These are phyloP conservation scores for Furcifer pardalis DNA, from an alignment of 2,797 vertebrate species.

Conservation along the genomic window DNA sequence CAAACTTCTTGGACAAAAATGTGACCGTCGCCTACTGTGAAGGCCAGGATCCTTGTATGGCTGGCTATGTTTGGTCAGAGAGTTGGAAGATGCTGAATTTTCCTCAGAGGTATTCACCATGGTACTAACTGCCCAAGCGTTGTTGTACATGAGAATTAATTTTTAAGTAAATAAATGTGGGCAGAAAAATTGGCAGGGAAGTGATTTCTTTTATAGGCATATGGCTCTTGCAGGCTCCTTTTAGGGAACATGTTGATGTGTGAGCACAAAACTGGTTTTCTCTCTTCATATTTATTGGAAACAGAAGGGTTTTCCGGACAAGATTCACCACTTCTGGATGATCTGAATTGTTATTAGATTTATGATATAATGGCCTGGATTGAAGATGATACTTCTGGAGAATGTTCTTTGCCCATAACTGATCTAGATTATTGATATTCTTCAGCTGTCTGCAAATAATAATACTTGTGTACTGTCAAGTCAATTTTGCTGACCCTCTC, in stretches of 20 bases:
- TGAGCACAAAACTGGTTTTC: not conserved
- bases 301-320: not conserved
- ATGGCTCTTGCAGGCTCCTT: not conserved
- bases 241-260: no score
- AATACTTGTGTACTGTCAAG: no score
- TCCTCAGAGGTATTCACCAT: not conserved
- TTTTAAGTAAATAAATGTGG: conserved; percentile 6
- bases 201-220: not conserved
- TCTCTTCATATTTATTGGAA: not conserved
- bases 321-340: not conserved
- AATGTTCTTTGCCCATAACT: not conserved
- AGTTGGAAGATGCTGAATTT: not conserved
- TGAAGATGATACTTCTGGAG: not conserved
- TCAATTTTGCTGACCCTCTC: no score
- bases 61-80: not conserved
- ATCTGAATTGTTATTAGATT: not conserved
- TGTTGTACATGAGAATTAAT: not conserved
- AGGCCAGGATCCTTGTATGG: not conserved
- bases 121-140: no score
- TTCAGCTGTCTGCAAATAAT: no score
- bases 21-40: not conserved
- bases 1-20: not conserved
- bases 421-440: not conserved
- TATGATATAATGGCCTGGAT: not conserved
- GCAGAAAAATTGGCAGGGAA: not conserved